Base-by-base conservation (phyloP, 2,113 vertebrate genomes). In the Macaca mulatta region DNA sequence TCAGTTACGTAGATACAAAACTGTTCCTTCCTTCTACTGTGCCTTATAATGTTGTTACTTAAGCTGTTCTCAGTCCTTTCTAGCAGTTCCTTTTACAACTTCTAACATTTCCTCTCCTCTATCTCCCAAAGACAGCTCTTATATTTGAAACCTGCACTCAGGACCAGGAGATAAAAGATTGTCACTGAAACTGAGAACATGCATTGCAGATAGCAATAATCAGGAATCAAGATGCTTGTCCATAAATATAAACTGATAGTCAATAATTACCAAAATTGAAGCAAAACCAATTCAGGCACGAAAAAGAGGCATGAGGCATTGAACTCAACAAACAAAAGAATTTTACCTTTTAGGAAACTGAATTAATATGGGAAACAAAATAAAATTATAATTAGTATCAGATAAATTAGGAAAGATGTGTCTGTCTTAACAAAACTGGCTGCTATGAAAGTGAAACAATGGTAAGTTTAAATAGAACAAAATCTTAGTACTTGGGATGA, bases 371-470 rank as follows among this genome's bases (percentile, higher is more conserved):
- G 72, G 22, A 61, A 70, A 74, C 48, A 92, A 72, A 79, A 82
- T 10, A 91, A 95, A 81, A 96, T 35, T 96, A 55, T 45, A 86
- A 83, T 70, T 72, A 91, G 22, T 77, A 38, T 72, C n/a, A 30
- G 7, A 74, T 57, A 40, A 89, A 85, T 83, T 57, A 79, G 64
- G 84, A 25, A 70, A 55, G 18, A 48, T 74, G 23, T 27, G 64
- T 59, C 88, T 70, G 14, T 83, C 72, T 45, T 67, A 83, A 64
- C 2, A 84, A 55, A 78, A 59, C 40, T 55, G 69, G 17, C 57
- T 86, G n/a, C 70, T 88, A 20, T 43, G 14, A 82, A 83, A 97
- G 16, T 35, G 43, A 84, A 61, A 83, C 35, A 57, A n/a, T 87
- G 80, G 23, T 67, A 79, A 93, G 11, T 13, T 83, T 72, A 83